These are phyloP conservation scores for Hydrophis major DNA, from an alignment of 2,797 vertebrate species.

Conservation along the genomic window DNA sequence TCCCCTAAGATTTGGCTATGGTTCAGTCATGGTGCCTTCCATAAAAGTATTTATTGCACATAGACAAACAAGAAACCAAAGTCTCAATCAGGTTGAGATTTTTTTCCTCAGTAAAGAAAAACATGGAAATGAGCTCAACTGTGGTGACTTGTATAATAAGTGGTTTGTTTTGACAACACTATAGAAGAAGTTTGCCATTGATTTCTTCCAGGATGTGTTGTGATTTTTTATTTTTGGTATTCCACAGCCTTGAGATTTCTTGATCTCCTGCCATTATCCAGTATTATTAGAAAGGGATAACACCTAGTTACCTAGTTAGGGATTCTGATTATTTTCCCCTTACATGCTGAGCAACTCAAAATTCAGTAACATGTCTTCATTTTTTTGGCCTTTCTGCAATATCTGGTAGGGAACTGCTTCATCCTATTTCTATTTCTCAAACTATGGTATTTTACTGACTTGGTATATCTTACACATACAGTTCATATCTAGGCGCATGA, in stretches of 20 bases:
- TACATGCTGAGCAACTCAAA: slow-evolving; percentile 14
- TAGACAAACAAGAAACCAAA: background rate
- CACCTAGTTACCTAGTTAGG: background rate
- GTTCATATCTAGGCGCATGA: background rate
- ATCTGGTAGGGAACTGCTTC: slow-evolving; percentile 24
- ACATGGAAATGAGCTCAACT: background rate
- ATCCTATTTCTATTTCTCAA: slow-evolving; percentile 13
- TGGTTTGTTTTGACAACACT: background rate
- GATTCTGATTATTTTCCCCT: background rate
- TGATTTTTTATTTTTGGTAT: background rate
- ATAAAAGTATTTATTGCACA: background rate
- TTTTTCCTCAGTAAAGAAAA: background rate
- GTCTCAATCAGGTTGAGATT: background rate
- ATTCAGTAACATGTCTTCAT: slow-evolving; percentile 20
- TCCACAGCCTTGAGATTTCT: background rate
- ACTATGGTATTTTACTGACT: background rate
- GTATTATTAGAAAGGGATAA: background rate
- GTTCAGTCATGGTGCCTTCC: background rate
- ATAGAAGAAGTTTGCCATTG: background rate
- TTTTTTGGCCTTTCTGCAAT: background rate
- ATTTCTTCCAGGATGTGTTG: background rate
- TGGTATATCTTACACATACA: background rate
- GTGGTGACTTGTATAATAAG: background rate
- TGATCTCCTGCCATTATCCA: background rate
- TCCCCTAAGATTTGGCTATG: background rate